Evolutionary conservation across 2,797 vertebrate genomes (phyloP), one percentile per base, ranked within the genome.

Genomic region (Eupleurogrammus muticus): DNA sequence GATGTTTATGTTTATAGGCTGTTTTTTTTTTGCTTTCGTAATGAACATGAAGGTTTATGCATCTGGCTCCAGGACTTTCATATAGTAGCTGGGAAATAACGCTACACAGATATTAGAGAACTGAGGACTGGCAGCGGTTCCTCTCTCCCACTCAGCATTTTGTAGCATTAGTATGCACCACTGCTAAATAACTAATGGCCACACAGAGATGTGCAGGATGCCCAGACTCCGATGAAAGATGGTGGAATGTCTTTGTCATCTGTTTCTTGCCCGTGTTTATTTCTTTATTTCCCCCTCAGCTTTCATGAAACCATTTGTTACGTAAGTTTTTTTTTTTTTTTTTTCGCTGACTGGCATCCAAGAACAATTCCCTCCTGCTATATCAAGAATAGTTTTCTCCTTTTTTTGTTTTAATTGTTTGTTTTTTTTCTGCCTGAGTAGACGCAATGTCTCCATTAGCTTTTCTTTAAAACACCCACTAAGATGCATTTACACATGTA

Each of bases 381-480:
- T 65, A 48, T 67, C 49, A 17, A 62, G 48, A 75, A 83, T 78
- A 79, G 46, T 65, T 74, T 78, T 70, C 38, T 63, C 71, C 80
- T 34, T 70, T 73, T 69, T 81, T 79, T 67, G 54, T 77, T 80
- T 79, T 66, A 16, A 28, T 28, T 28, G 6, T 28, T 28, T 28
- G 6, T 28, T 28, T 28, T 60, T 78, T 83, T 77, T 73, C 75
- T 66, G 72, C 75, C 38, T 59, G 78, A 83, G 66, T 87, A 81
- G 72, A 66, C 44, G 67, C 38, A 77, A 75, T 86, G 77, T 87
- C 80, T 89, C 75, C 13, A 47, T 80, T 78, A 85, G 75, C 13
- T 65, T 84, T 70, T 35, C 32, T 66, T 57, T n/a, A n/a, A 75
- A 60, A 84, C 76, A n/a, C 86, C 85, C 75, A 86, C 84, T 17